Evolutionary conservation across 2,113 vertebrate genomes (phyloP).

Genomic region (Sigmodon hispidus): DNA sequence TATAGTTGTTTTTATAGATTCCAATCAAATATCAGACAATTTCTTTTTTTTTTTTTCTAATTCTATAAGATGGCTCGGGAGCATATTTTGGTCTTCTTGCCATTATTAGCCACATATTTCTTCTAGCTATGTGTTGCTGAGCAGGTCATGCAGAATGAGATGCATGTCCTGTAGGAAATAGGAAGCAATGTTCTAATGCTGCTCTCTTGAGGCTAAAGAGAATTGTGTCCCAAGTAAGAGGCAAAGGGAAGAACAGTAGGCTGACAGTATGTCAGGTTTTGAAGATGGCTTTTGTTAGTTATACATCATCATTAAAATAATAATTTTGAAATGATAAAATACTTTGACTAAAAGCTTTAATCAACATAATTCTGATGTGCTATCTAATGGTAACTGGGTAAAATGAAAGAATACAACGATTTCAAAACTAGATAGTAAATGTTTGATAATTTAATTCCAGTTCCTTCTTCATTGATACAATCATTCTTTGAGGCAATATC

Average conservation of each 20-base stretch:
- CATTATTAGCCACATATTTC: background rate
- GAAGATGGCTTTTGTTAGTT: background rate
- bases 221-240: background rate
- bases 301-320: background rate
- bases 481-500: background rate
- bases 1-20: background rate
- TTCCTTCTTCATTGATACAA: background rate
- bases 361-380: background rate
- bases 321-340: background rate
- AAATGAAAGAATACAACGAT: background rate
- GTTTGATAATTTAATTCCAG: background rate
- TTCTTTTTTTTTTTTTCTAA: background rate
- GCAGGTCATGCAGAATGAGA: background rate
- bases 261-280: background rate
- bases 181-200: background rate
- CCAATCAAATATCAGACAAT: background rate
- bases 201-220: background rate
- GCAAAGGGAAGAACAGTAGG: fast-evolving
- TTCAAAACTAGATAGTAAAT: background rate
- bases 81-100: background rate
- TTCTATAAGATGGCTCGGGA: background rate
- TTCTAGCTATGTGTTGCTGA: background rate
- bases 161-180: background rate
- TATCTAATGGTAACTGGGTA: background rate
- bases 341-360: background rate